Evolutionary conservation across 2,797 vertebrate species (phyloP).

Genomic region (Pantherophis alleghaniensis): DNA sequence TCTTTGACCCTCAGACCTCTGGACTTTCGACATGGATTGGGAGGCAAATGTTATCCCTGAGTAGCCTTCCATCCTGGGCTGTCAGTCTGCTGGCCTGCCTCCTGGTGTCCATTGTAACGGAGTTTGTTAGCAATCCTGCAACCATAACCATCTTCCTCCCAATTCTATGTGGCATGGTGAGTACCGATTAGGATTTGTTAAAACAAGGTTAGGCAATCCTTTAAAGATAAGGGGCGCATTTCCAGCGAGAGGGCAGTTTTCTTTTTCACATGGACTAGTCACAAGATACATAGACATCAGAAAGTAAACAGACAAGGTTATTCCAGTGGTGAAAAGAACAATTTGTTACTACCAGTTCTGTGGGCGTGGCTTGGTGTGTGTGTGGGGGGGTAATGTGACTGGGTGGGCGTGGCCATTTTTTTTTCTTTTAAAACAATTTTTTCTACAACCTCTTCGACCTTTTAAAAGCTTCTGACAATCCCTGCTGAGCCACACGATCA

Average conservation of each 20-base stretch:
- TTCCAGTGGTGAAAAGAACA: neutral
- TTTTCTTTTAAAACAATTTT: too few relatives aligned
- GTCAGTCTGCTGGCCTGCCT: conserved; percentile 92
- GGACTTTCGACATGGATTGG: conserved; percentile 96
- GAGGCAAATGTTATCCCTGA: conserved; percentile 92
- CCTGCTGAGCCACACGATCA: too few relatives aligned
- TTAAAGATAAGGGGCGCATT: neutral
- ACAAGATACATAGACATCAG: neutral
- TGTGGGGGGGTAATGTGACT: too few relatives aligned
- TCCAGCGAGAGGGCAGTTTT: neutral
- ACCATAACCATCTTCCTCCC: conserved; percentile 97
- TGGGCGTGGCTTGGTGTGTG: too few relatives aligned
- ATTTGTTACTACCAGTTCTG: too few relatives aligned
- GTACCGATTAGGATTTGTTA: conserved; percentile 36
- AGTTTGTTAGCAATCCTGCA: conserved; percentile 97
- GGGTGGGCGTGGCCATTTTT: too few relatives aligned
- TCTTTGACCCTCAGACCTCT: conserved; percentile 78
- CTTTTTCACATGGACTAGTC: neutral
- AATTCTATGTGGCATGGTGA: conserved; percentile 93
- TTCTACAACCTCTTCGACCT: too few relatives aligned
- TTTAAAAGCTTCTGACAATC: too few relatives aligned
- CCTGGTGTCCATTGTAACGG: conserved; percentile 91
- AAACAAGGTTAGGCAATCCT: neutral
- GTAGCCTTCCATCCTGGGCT: conserved; percentile 91
- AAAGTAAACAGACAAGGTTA: neutral